Conservation (phyloP, 2,888 invertebrate genomes). For the Amphiduros pacificus region DNA sequence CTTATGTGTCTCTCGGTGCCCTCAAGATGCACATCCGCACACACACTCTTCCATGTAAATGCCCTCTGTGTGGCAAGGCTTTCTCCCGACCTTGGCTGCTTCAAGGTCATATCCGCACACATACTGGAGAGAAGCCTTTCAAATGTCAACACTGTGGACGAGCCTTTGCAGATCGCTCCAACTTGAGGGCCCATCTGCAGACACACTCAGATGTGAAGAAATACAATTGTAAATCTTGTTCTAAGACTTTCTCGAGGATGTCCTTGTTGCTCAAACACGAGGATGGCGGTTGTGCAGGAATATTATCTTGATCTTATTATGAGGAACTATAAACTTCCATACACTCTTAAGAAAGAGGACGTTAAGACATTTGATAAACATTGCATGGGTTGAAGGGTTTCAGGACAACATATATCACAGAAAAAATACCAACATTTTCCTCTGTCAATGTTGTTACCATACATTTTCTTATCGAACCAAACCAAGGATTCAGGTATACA, state of each 20-base stretch:
- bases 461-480: too few species aligned
- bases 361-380: too few species aligned
- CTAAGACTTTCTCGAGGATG: constrained; percentile 96
- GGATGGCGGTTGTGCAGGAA: constrained; percentile 72
- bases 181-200: constrained; percentile 92
- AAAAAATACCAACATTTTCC: too few species aligned
- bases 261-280: constrained; percentile 90
- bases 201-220: constrained; percentile 98
- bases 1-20: constrained; percentile 91
- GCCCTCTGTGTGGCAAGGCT: constrained; percentile 93
- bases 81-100: constrained; percentile 96
- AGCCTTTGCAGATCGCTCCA: constrained; percentile 95
- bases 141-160: constrained; percentile 92
- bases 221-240: constrained; percentile 89
- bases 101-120: constrained; percentile 95
- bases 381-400: too few species aligned
- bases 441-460: too few species aligned
- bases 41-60: constrained; percentile 96
- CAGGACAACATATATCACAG: too few species aligned
- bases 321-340: too few species aligned
- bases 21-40: constrained; percentile 99
- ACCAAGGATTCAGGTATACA: too few species aligned
- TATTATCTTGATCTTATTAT: too few species aligned
- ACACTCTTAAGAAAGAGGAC: too few species aligned
- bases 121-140: constrained; percentile 98